A percentile compares a stretch with the other conserved stretches of the same genome.
These are phyloP conservation scores for Adelognathus sp. DNA, from an alignment of 2,888 invertebrate species.

Conservation along the genomic window DNA sequence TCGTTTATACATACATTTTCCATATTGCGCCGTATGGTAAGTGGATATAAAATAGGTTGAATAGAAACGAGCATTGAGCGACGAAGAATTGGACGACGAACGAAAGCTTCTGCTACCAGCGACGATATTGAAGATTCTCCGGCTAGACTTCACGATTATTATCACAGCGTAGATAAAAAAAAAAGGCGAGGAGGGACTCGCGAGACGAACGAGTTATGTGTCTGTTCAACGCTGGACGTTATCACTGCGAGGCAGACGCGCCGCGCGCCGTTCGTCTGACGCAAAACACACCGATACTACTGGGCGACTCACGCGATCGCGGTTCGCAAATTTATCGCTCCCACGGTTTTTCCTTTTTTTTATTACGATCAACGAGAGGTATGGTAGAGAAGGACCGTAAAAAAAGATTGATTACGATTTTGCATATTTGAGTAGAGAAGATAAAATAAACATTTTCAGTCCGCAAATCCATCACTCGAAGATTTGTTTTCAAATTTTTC, in stretches of 20 bases:
- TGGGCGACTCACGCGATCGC: background rate
- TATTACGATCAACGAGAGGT: too few relatives aligned
- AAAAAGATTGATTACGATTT: too few relatives aligned
- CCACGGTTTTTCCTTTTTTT: background rate
- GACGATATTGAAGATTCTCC: background rate
- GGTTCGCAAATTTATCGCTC: constrained; percentile 47
- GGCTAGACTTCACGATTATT: background rate
- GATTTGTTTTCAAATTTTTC: too few relatives aligned
- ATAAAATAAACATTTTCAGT: too few relatives aligned
- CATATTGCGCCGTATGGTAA: background rate
- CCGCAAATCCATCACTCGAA: too few relatives aligned
- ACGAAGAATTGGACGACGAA: background rate
- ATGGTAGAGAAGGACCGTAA: too few relatives aligned
- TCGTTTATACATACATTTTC: background rate
- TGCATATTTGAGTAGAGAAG: too few relatives aligned
- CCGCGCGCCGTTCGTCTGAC: background rate
- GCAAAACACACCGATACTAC: background rate
- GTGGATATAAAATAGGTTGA: background rate
- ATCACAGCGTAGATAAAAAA: constrained; percentile 37
- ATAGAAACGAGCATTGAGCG: background rate
- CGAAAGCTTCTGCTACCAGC: too few relatives aligned
- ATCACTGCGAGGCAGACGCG: constrained; percentile 1
- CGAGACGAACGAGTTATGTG: background rate
- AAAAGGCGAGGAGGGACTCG: background rate
- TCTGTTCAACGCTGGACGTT: background rate